Conservation (phyloP, 2,113 vertebrate genomes). For the Synodontis membranacea region DNA sequence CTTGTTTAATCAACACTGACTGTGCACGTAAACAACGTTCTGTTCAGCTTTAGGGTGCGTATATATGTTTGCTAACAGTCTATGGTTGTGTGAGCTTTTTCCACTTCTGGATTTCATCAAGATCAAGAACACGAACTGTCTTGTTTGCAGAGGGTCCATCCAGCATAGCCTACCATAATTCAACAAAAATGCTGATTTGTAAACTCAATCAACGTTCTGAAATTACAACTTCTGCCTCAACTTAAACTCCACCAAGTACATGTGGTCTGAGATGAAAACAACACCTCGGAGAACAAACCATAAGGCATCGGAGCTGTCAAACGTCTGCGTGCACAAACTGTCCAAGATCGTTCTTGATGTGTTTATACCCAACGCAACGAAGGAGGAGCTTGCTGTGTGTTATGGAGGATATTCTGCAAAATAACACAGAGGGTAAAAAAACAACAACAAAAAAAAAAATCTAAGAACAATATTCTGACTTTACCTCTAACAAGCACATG, state of each 20-base stretch:
- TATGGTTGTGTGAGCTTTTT: neutral
- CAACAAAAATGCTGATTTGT: neutral
- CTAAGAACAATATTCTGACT: neutral
- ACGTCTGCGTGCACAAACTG: neutral
- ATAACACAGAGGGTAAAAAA: neutral
- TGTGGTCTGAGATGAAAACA: slow-evolving; percentile 5
- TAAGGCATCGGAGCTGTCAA: neutral
- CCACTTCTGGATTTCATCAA: slow-evolving; percentile 1
- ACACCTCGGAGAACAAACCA: neutral
- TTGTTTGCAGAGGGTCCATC: neutral
- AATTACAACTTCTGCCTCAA: neutral
- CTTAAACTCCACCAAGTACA: neutral
- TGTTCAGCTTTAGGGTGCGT: neutral
- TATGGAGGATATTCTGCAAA: neutral
- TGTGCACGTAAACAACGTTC: neutral
- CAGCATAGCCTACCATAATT: neutral
- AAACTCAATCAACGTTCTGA: neutral
- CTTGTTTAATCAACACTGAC: neutral
- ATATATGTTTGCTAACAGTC: neutral
- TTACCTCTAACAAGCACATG: neutral
- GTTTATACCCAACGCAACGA: neutral
- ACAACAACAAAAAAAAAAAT: neutral
- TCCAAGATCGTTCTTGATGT: neutral
- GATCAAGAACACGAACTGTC: neutral
- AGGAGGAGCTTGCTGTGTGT: neutral